phyloP scores from a whole-genome alignment of 2,888 invertebrate genomes.

The Pollenia griseotomentosa region DNA sequence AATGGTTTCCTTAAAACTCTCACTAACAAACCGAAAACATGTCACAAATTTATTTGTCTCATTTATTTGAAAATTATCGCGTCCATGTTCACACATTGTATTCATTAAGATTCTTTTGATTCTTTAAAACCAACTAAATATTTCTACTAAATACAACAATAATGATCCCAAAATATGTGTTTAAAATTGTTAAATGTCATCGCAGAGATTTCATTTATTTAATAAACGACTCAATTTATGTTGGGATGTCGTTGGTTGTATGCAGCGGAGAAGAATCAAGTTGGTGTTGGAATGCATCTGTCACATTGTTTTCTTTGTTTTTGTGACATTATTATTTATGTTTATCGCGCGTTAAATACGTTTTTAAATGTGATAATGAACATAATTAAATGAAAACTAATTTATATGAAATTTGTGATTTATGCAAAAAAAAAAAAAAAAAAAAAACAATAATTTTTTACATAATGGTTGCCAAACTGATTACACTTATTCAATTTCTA shows the following conservation, averaged over 20 bases:
- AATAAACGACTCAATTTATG: conserved; percentile 53
- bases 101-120: conserved; percentile 80
- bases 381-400: conserved; percentile 82
- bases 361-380: conserved; percentile 82
- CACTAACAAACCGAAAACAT: conserved; percentile 31
- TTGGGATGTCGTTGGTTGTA: not conserved
- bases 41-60: conserved; percentile 69
- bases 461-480: conserved; percentile 35
- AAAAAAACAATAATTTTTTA: conserved; percentile 4
- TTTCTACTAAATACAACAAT: conserved; percentile 24
- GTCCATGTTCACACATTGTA: conserved; percentile 82
- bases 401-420: conserved; percentile 80
- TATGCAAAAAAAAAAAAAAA: conserved; percentile 73
- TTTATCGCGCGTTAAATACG: conserved; percentile 82
- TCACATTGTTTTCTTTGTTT: conserved; percentile 72
- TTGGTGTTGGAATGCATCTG: conserved; percentile 74
- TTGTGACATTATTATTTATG: conserved; percentile 83
- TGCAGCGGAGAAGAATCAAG: conserved; percentile 7
- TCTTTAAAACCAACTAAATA: conserved; percentile 18
- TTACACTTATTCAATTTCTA: no score
- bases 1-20: conserved; percentile 46
- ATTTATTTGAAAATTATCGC: conserved; percentile 70
- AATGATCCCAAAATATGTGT: conserved; percentile 64
- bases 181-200: conserved; percentile 70
- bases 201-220: conserved; percentile 62